Conservation (phyloP, 2,113 vertebrate species). For the Oreocharis arfaki region DNA sequence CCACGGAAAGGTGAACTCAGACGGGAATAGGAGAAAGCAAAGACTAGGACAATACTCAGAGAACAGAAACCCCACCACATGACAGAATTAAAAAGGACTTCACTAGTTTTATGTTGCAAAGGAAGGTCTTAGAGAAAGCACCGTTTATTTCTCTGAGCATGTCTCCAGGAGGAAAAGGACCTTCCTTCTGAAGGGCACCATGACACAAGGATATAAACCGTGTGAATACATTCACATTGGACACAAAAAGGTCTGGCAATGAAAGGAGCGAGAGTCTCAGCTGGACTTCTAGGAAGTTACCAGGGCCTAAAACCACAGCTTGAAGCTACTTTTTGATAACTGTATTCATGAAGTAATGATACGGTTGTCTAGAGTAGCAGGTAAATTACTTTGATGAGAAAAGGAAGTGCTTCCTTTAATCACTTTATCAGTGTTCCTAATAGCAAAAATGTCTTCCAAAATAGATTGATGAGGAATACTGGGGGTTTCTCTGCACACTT, state of each 20-base stretch:
- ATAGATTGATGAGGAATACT: background rate
- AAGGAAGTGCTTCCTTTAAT: background rate
- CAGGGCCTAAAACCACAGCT: background rate
- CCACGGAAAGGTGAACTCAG: background rate
- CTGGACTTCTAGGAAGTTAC: background rate
- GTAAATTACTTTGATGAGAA: background rate
- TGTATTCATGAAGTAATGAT: background rate
- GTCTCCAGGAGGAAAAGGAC: background rate
- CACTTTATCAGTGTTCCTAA: background rate
- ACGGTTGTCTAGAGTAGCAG: background rate
- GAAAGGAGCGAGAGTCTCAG: background rate
- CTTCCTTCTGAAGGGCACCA: background rate
- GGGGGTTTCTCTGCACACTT: background rate
- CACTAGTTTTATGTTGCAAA: background rate
- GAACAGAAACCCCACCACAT: background rate
- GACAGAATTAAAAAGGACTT: background rate
- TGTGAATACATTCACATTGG: background rate
- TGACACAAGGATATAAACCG: background rate
- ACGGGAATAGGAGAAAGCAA: background rate
- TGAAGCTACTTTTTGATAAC: background rate
- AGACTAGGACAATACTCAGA: background rate
- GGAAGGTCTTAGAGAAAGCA: background rate
- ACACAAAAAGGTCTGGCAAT: background rate
- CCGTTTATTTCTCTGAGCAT: background rate
- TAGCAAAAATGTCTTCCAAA: background rate